A percentile compares a stretch with the other conserved stretches of the same genome.
phyloP scores from a whole-genome alignment of 2,113 vertebrate species.

The Peucedramus taeniatus region DNA sequence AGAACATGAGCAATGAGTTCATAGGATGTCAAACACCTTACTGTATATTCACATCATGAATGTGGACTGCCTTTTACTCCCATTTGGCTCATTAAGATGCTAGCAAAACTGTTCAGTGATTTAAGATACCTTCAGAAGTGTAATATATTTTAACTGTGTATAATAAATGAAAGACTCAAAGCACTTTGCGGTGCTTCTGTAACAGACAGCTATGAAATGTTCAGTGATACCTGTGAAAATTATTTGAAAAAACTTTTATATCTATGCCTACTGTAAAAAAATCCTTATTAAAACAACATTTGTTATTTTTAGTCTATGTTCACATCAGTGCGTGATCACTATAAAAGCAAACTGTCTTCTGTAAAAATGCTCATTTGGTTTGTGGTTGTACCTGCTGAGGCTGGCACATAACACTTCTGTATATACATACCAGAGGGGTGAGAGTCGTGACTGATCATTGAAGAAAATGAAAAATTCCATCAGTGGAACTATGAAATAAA shows the following conservation, averaged over 20 bases:
- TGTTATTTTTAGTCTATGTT: constrained; percentile 65
- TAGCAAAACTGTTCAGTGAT: constrained; percentile 67
- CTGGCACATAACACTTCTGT: constrained; percentile 35
- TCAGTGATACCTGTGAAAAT: constrained; percentile 67
- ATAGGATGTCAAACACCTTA: constrained; percentile 64
- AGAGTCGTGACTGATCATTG: neutral
- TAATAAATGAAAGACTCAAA: constrained; percentile 72
- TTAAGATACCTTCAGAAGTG: constrained; percentile 68
- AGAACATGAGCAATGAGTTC: constrained; percentile 73
- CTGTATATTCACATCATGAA: constrained; percentile 73
- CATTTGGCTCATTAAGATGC: constrained; percentile 66
- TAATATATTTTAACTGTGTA: constrained; percentile 78
- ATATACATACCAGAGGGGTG: neutral
- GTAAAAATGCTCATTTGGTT: constrained; percentile 24
- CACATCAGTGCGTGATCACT: constrained; percentile 66
- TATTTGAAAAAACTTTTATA: constrained; percentile 73
- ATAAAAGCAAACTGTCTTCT: constrained; percentile 36
- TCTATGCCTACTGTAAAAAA: constrained; percentile 64
- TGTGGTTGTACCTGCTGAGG: constrained; percentile 21
- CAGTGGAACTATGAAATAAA: constrained; percentile 27
- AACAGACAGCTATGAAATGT: constrained; percentile 68
- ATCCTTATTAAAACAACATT: constrained; percentile 67
- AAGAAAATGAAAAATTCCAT: neutral
- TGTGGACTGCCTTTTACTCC: constrained; percentile 75
- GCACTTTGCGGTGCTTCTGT: constrained; percentile 57